Evolutionary conservation across 2,888 invertebrate species (phyloP).

Genomic region (Leucania comma): DNA sequence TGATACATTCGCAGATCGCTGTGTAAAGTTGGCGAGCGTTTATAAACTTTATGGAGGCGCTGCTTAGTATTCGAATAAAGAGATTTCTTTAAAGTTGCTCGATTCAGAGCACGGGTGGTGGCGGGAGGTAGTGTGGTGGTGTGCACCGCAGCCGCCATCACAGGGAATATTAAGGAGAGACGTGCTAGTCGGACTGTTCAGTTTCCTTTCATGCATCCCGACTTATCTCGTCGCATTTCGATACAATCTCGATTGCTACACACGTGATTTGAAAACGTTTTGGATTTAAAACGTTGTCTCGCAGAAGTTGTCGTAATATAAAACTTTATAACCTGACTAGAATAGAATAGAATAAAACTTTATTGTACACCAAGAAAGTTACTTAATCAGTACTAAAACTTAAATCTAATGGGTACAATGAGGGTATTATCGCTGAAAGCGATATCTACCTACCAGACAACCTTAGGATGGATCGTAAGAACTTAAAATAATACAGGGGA

Average conservation of each 20-base stretch:
- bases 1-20: constrained; percentile 33
- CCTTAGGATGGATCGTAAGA: too few species aligned
- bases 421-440: too few species aligned
- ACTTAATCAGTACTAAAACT: too few species aligned
- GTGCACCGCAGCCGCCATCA: constrained; percentile 60
- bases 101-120: constrained; percentile 62
- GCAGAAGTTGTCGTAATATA: constrained; percentile 16
- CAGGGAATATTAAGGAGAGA: constrained; percentile 63
- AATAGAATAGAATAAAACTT: too few species aligned
- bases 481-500: too few species aligned
- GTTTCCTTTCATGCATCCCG: constrained; percentile 58
- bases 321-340: too few species aligned
- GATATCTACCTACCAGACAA: too few species aligned
- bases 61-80: constrained; percentile 66
- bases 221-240: constrained; percentile 63
- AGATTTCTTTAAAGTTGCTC: constrained; percentile 69
- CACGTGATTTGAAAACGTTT: constrained; percentile 61
- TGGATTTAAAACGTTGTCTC: constrained; percentile 19
- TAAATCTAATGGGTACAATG: too few species aligned
- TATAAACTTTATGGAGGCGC: constrained; percentile 52
- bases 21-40: constrained; percentile 57
- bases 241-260: constrained; percentile 63
- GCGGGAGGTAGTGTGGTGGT: constrained; percentile 55
- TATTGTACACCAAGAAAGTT: too few species aligned
- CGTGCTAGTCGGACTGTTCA: constrained; percentile 58